Conservation (phyloP, 2,797 vertebrate genomes). For the Luscinia megarhynchos region DNA sequence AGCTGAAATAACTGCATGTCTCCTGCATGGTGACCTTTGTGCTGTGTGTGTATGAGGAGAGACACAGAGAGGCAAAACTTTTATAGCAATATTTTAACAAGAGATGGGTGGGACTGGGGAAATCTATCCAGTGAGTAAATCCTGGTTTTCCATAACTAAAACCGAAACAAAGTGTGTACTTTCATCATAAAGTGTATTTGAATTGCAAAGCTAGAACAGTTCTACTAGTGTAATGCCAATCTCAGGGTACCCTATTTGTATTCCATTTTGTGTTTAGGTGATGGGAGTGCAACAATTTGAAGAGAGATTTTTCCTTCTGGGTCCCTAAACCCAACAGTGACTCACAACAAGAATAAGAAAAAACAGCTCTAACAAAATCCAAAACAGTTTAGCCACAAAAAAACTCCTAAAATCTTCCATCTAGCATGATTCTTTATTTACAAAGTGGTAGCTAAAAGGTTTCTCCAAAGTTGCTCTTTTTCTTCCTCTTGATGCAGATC, state of each 20-base stretch:
- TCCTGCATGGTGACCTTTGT: not conserved
- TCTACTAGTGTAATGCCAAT: not conserved
- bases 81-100: conserved; percentile 40
- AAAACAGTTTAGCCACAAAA: not conserved
- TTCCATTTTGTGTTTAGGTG: not conserved
- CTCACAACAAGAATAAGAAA: not conserved
- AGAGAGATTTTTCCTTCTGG: not conserved
- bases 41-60: accelerated
- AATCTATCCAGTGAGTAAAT: not conserved
- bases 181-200: not conserved
- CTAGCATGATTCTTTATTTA: not conserved
- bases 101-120: conserved; percentile 12
- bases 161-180: not conserved
- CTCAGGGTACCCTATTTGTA: not conserved
- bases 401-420: not conserved
- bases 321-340: not conserved
- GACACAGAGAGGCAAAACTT: not conserved
- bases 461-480: not conserved
- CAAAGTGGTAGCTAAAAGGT: not conserved
- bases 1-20: conserved; percentile 64
- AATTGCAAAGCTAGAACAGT: not conserved
- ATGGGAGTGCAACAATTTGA: not conserved
- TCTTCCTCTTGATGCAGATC: not conserved
- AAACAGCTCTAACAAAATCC: not conserved
- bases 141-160: not conserved